phyloP scores from a whole-genome alignment of 2,888 invertebrate species.

The Ptychoptera contaminata region DNA sequence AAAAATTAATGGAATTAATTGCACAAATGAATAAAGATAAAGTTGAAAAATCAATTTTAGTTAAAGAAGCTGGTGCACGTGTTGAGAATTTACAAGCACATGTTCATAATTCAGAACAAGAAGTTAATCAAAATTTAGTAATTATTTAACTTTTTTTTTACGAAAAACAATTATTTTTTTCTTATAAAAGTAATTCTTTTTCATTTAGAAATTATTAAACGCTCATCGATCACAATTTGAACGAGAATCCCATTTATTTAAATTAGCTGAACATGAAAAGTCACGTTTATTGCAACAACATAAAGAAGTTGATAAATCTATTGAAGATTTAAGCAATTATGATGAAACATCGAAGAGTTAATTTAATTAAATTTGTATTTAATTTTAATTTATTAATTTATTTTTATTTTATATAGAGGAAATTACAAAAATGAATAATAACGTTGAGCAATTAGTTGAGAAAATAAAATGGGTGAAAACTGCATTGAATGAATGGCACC shows the following conservation, averaged over 20 bases:
- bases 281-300: constrained; percentile 21
- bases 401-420: constrained; percentile 23
- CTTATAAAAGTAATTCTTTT: constrained; percentile 20
- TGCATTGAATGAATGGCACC: constrained; percentile 53
- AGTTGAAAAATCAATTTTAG: constrained; percentile 28
- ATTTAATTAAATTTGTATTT: constrained; percentile 8
- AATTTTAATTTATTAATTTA: not conserved
- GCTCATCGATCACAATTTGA: constrained; percentile 53
- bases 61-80: constrained; percentile 32
- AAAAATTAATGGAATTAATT: constrained; percentile 28
- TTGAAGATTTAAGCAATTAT: constrained; percentile 16
- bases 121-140: constrained; percentile 40
- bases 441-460: constrained; percentile 45
- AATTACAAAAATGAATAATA: constrained; percentile 37
- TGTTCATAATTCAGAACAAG: constrained; percentile 34
- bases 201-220: constrained; percentile 39
- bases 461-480: constrained; percentile 45
- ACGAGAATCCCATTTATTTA: constrained; percentile 41
- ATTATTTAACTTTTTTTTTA: constrained; percentile 6
- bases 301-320: constrained; percentile 19
- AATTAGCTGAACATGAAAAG: constrained; percentile 28
- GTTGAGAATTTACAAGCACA: constrained; percentile 33
- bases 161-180: not conserved
- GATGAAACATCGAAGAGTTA: constrained; percentile 21
- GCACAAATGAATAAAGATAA: constrained; percentile 33